These are phyloP conservation scores for Mya arenaria DNA, from an alignment of 1,140 invertebrate species.

Conservation along the genomic window DNA sequence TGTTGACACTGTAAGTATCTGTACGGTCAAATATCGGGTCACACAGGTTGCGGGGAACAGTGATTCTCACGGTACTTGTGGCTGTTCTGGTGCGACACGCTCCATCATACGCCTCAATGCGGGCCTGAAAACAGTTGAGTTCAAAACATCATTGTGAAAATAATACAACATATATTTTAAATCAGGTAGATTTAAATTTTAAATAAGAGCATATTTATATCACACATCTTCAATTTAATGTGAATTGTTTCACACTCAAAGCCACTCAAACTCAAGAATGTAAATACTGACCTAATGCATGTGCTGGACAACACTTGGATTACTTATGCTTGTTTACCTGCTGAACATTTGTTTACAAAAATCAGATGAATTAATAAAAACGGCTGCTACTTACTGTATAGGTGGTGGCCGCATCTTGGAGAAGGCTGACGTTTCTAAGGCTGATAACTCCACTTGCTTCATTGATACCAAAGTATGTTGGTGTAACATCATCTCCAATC, in stretches of 20 bases:
- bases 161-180: too few relatives aligned
- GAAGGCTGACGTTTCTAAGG: constrained; percentile 42
- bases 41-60: constrained; percentile 82
- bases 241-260: too few relatives aligned
- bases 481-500: constrained; percentile 73
- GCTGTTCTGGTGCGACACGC: constrained; percentile 91
- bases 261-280: too few relatives aligned
- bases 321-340: too few relatives aligned
- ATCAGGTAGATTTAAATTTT: too few relatives aligned
- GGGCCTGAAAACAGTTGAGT: constrained; percentile 57
- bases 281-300: too few relatives aligned
- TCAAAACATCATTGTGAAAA: not conserved
- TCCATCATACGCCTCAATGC: constrained; percentile 87
- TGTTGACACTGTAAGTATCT: constrained; percentile 30
- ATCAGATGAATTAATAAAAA: too few relatives aligned
- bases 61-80: constrained; percentile 87
- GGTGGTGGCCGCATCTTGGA: constrained; percentile 26
- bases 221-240: too few relatives aligned
- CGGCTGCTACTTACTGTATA: constrained; percentile 57
- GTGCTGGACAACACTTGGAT: too few relatives aligned
- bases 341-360: too few relatives aligned
- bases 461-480: constrained; percentile 65
- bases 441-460: constrained; percentile 55
- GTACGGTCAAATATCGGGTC: constrained; percentile 55
- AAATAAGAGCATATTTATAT: too few relatives aligned